A percentile compares a stretch with the other conserved stretches of the same genome.
phyloP scores from a whole-genome alignment of 2,113 vertebrate species.

The Benthochromis sp. region DNA sequence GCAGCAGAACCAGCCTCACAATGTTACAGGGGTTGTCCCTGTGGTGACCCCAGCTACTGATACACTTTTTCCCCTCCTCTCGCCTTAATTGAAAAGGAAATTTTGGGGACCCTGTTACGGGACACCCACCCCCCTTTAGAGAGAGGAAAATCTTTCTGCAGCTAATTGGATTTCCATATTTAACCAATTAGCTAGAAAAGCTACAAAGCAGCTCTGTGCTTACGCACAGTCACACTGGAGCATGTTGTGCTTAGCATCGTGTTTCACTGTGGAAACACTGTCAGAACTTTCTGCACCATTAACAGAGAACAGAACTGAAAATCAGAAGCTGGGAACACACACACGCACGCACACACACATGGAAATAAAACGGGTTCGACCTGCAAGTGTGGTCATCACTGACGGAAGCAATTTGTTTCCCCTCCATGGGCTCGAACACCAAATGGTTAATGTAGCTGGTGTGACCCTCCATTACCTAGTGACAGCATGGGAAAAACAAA shows the following conservation, averaged over 20 bases:
- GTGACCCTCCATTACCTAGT: slow-evolving; percentile 87
- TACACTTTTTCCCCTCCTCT: slow-evolving; percentile 35
- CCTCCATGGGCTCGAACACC: slow-evolving; percentile 88
- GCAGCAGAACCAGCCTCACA: not conserved
- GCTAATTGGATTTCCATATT: slow-evolving; percentile 76
- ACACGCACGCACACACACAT: not conserved
- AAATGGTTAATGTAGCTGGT: slow-evolving; percentile 91
- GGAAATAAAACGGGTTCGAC: slow-evolving; percentile 67
- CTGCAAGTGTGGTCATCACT: slow-evolving; percentile 98
- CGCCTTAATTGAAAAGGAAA: slow-evolving; percentile 42
- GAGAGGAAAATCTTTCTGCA: slow-evolving; percentile 36
- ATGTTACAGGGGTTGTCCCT: slow-evolving; percentile 3
- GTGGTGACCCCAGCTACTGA: slow-evolving; percentile 38
- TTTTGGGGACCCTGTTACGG: slow-evolving; percentile 37
- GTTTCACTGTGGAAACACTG: slow-evolving; percentile 70
- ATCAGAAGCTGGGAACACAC: slow-evolving; percentile 38
- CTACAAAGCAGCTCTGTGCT: slow-evolving; percentile 51
- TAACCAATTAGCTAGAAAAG: slow-evolving; percentile 71
- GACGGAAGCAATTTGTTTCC: slow-evolving; percentile 91
- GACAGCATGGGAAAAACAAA: slow-evolving; percentile 18
- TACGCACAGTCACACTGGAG: slow-evolving; percentile 55
- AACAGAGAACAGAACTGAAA: slow-evolving; percentile 72
- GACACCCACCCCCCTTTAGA: not conserved
- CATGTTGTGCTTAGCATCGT: slow-evolving; percentile 69
- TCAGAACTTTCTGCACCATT: slow-evolving; percentile 75